phyloP scores from a whole-genome alignment of 2,113 vertebrate genomes.

The Ursus arctos region DNA sequence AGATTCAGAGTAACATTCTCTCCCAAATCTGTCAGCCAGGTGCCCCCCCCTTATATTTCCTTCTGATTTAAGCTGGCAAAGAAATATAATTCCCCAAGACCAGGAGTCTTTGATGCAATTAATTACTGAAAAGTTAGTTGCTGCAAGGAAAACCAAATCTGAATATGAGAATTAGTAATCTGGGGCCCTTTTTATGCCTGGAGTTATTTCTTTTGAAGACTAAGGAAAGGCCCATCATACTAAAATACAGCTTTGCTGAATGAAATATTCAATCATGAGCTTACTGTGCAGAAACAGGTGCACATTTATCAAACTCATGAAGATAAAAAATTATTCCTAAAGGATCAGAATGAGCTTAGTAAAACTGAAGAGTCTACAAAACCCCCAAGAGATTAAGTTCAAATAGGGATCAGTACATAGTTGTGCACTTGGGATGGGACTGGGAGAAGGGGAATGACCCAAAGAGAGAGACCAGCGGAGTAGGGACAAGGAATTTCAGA shows the following conservation, averaged over 20 bases:
- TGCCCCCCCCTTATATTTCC: background rate
- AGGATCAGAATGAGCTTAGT: background rate
- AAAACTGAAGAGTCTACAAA: background rate
- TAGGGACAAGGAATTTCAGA: background rate
- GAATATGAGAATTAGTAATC: background rate
- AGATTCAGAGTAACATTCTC: background rate
- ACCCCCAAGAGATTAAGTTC: background rate
- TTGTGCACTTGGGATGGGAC: background rate
- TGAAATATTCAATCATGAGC: background rate
- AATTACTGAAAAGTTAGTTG: background rate
- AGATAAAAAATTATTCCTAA: background rate
- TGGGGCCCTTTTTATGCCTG: background rate
- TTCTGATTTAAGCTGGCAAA: conserved; percentile 48
- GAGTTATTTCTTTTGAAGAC: background rate
- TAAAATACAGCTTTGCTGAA: background rate
- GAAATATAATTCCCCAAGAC: background rate
- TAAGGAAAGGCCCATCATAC: background rate
- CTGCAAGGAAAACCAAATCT: conserved; percentile 20
- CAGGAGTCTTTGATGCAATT: background rate
- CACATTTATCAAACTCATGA: background rate
- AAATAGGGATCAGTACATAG: background rate
- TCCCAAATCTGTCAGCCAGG: background rate
- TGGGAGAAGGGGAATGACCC: background rate
- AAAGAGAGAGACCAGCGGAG: background rate
- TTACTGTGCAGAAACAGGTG: background rate